Percentiles rank a stretch among this genome's conserved stretches.
Evolutionary conservation across 1,140 invertebrate species (phyloP).

Genomic region (Homalodisca vitripennis): DNA sequence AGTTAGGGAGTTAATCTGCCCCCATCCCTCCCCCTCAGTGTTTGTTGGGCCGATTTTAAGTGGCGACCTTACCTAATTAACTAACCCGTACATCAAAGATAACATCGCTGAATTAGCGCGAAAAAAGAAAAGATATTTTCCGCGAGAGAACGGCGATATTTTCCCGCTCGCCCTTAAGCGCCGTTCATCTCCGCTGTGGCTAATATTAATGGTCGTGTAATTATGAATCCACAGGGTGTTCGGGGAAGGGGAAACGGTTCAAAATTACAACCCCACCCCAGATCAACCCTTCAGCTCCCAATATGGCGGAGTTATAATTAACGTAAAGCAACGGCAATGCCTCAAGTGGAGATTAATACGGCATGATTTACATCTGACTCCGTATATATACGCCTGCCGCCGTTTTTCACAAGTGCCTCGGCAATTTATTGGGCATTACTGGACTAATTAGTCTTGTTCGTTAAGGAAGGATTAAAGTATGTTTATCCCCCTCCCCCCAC

Average conservation of each 20-base stretch:
- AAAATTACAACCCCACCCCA: constrained; percentile 17
- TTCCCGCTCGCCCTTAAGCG: constrained; percentile 9
- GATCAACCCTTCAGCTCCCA: constrained; percentile 29
- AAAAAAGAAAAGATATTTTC: constrained; percentile 16
- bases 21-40: not conserved
- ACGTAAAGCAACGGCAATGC: constrained; percentile 27
- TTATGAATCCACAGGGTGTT: constrained; percentile 29
- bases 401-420: constrained; percentile 35
- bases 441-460: constrained; percentile 29
- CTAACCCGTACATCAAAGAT: constrained; percentile 25
- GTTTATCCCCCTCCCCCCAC: not conserved
- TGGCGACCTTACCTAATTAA: constrained; percentile 18
- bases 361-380: constrained; percentile 33
- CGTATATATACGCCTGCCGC: constrained; percentile 4
- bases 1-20: constrained; percentile 13
- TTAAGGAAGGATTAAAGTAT: constrained; percentile 26
- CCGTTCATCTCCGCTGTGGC: constrained; percentile 5
- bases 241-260: constrained; percentile 20
- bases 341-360: constrained; percentile 32
- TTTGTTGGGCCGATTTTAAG: constrained; percentile 25
- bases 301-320: constrained; percentile 31
- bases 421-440: constrained; percentile 25
- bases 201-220: constrained; percentile 28
- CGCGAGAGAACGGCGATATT: too few relatives aligned
- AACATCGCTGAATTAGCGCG: constrained; percentile 17